Evolutionary conservation across 2,797 vertebrate genomes (phyloP).

Genomic region (Syndactyla subalaris): DNA sequence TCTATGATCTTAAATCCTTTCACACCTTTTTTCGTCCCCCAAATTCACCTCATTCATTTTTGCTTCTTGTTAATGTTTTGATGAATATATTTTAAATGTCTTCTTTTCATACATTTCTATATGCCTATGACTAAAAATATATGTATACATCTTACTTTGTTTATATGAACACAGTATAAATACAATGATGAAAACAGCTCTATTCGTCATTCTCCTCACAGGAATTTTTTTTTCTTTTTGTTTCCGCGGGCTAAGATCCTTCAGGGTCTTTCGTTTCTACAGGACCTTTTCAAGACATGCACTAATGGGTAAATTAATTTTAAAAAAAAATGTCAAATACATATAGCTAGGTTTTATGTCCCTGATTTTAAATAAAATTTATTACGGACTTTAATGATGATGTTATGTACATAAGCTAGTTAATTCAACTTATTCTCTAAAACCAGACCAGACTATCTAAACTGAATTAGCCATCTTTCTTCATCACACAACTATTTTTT

Average conservation of each 20-base stretch:
- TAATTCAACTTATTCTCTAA: background rate
- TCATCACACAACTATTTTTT: background rate
- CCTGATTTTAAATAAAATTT: background rate
- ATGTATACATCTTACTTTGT: background rate
- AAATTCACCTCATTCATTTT: background rate
- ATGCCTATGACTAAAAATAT: background rate
- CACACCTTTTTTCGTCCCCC: background rate
- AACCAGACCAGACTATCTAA: background rate
- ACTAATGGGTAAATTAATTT: background rate
- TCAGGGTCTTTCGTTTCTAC: background rate
- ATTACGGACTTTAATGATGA: background rate
- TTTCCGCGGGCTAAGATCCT: background rate
- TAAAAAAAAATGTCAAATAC: background rate
- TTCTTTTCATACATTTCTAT: background rate
- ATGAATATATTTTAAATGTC: background rate
- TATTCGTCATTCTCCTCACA: background rate
- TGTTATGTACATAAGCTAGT: background rate
- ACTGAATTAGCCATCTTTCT: background rate
- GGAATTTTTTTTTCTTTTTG: no score
- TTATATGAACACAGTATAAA: background rate
- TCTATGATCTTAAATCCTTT: background rate
- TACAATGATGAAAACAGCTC: background rate
- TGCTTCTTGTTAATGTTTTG: background rate
- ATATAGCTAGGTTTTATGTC: background rate
- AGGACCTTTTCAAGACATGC: background rate